phyloP scores from a whole-genome alignment of 2,797 vertebrate species.

The Rousettus madagascariensis region DNA sequence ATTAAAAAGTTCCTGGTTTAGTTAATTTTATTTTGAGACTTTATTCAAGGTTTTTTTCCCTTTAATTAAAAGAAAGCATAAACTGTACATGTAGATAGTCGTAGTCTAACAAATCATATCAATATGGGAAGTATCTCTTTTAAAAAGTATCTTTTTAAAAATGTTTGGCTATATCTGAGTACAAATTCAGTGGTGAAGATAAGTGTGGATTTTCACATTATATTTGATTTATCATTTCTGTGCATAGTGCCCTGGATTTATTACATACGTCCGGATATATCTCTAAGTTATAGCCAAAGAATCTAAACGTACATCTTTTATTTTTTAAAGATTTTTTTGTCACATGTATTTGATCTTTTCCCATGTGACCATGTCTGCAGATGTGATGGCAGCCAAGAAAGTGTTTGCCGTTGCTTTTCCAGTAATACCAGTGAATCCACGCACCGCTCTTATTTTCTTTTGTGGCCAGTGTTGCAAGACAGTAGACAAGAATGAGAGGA shows the following conservation, averaged over 20 bases:
- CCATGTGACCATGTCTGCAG: background rate
- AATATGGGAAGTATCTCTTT: background rate
- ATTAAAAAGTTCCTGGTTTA: background rate
- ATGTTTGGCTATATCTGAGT: background rate
- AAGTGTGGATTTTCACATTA: background rate
- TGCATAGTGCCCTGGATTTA: background rate
- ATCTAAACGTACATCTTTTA: background rate
- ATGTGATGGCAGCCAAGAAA: background rate
- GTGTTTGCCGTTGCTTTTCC: background rate
- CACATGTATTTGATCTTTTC: background rate
- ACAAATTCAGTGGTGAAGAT: background rate
- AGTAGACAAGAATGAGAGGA: background rate
- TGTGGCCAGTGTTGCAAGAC: background rate
- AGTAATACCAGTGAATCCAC: background rate
- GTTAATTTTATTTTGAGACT: conserved; percentile 43
- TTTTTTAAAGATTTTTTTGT: background rate
- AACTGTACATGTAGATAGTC: background rate
- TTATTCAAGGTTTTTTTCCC: conserved; percentile 21
- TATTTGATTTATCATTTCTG: background rate
- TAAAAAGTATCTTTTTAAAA: background rate
- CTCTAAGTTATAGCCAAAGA: background rate
- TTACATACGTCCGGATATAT: background rate
- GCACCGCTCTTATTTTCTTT: background rate
- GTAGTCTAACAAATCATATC: background rate
- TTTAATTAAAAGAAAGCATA: conserved; percentile 6